Evolutionary conservation across 2,113 vertebrate genomes (phyloP).

Genomic region (Meles meles): DNA sequence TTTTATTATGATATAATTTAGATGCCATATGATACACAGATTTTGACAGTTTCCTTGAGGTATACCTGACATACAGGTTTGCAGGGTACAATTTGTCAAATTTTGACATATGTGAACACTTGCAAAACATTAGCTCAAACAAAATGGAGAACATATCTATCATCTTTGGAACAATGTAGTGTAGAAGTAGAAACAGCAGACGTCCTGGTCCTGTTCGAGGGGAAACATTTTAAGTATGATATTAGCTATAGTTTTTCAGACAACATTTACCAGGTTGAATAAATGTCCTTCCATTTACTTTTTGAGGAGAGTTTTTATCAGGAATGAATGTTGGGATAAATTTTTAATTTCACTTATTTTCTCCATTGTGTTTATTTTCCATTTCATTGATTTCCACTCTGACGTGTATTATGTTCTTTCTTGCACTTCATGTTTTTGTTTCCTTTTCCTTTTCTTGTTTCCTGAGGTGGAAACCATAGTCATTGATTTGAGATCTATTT

Average conservation of each 20-base stretch:
- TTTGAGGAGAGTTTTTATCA: not conserved
- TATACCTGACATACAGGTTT: not conserved
- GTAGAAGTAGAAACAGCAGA: rapidly evolving
- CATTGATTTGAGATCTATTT: not conserved
- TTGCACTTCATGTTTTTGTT: not conserved
- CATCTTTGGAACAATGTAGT: not conserved
- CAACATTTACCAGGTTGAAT: not conserved
- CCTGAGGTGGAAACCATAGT: not conserved
- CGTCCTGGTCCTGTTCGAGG: not conserved
- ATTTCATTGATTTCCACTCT: not conserved
- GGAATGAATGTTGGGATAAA: not conserved
- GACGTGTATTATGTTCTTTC: not conserved
- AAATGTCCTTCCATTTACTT: not conserved
- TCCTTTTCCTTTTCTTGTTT: not conserved
- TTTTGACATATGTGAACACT: not conserved
- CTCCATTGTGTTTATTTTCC: not conserved
- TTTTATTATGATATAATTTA: not conserved
- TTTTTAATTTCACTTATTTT: not conserved
- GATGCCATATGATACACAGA: not conserved
- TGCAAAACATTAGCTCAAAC: not conserved
- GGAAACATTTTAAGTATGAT: not conserved
- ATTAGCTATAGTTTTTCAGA: not conserved
- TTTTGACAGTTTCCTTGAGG: not conserved
- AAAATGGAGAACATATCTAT: not conserved
- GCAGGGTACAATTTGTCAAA: not conserved